Base-by-base conservation (phyloP, 2,113 vertebrate species). In the Anas platyrhynchos region DNA sequence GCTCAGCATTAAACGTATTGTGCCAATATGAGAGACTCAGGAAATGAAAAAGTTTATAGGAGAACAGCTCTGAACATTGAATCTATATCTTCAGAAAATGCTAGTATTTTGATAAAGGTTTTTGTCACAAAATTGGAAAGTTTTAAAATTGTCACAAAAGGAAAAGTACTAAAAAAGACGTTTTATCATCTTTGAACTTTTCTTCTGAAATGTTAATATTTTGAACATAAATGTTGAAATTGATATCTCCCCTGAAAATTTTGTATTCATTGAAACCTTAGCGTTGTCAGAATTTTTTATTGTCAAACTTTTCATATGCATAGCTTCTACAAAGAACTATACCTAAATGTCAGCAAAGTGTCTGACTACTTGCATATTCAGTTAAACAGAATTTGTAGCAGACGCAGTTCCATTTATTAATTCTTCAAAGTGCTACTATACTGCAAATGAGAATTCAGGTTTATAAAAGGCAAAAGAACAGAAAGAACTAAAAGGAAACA, bases 181-280 rank as follows among this genome's bases (percentile, higher is more conserved):
- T 89, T 89, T 85, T 88, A 69, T 83, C 44, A 81, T 16, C 48
- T 88, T 83, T 86, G 32, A 88, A 66, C 1, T 83, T 78, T 91
- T 75, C 58, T 90, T 83, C 75, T 88, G 85, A 83, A 96, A 81
- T 91, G 16, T 56, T 93, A 90, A 32, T 86, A 61, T 86, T 86
- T 91, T 81, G 76, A 65, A 78, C 25, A 52, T 34, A 21, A 68
- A 44, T 44, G 43, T 36, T 83, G 65, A 95, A 91, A 96, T 52
- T 2, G 0, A 29, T 67, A 86, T 56, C n/a, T 85, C 62, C 15
- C 7, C 4, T 11, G 43, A 72, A 63, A 26, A 2, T 7, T 23
- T 80, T 81, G 78, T 83, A 88, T 86, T 93, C 23, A 72, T 88
- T 93, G 38, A 91, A 91, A 77, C 4, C 4, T 22, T 56, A 29